phyloP scores from a whole-genome alignment of 2,797 vertebrate genomes.

The Scolopax rusticola region DNA sequence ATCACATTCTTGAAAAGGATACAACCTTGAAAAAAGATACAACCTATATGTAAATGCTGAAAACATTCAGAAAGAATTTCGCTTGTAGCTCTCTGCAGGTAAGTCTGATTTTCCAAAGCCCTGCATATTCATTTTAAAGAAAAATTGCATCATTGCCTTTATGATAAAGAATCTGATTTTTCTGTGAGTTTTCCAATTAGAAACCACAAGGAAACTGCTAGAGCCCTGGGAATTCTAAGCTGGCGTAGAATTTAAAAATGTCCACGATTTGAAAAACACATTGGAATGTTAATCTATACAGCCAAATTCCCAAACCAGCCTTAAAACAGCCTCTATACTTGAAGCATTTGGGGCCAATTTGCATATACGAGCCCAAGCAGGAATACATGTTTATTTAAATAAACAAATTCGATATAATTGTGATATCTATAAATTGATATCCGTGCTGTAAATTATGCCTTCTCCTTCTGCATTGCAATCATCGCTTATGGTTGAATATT shows the following conservation, averaged over 20 bases:
- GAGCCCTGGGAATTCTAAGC: constrained; percentile 31
- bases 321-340: not conserved
- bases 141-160: not conserved
- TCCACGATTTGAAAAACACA: constrained; percentile 48
- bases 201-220: constrained; percentile 54
- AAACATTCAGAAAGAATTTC: not conserved
- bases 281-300: constrained; percentile 14
- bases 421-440: not conserved
- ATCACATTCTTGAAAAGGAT: not conserved
- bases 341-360: not conserved
- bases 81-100: not conserved
- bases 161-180: constrained; percentile 31
- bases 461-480: not conserved
- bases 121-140: not conserved
- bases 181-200: constrained; percentile 23
- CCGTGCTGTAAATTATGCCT: not conserved
- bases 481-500: not conserved
- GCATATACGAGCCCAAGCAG: not conserved
- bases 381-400: not conserved
- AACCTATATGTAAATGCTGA: not conserved
- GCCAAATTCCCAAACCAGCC: constrained; percentile 35
- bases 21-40: not conserved
- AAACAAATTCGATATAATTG: not conserved
- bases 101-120: not conserved
- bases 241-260: not conserved